These are phyloP conservation scores for Chaetops frenatus DNA, from an alignment of 2,113 vertebrate species.

Conservation along the genomic window DNA sequence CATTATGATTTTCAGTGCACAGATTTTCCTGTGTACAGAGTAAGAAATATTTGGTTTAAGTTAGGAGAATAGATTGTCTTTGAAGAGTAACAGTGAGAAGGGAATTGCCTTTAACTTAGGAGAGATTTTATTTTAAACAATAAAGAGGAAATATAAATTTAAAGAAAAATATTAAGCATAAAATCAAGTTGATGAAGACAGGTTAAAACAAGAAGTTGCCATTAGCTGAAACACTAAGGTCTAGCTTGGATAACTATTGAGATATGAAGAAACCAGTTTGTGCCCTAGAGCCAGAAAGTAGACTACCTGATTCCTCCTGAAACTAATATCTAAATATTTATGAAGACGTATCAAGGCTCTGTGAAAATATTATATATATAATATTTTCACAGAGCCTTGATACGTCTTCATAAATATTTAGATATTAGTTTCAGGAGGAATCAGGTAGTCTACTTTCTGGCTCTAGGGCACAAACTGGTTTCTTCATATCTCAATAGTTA, in stretches of 20 bases:
- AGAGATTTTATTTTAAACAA: not conserved
- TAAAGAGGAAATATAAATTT: not conserved
- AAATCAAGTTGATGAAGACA: not conserved
- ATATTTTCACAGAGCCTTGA: conserved; percentile 18
- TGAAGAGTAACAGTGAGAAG: not conserved
- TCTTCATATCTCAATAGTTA: not conserved
- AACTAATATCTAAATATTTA: conserved; percentile 25
- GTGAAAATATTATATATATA: not conserved
- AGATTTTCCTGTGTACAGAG: not conserved
- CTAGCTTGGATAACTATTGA: not conserved
- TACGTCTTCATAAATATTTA: conserved; percentile 24
- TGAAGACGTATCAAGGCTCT: conserved; percentile 2
- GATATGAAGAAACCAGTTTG: not conserved
- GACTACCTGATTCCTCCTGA: not conserved
- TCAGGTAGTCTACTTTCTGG: not conserved
- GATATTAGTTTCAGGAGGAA: not conserved
- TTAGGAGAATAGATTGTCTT: not conserved
- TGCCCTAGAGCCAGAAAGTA: not conserved
- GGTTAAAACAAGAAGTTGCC: not conserved
- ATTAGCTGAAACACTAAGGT: not conserved
- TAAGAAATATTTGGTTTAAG: not conserved
- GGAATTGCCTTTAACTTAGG: not conserved
- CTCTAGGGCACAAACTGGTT: not conserved
- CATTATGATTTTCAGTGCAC: not conserved
- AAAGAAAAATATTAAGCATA: not conserved